These are phyloP conservation scores for Malacoraja senta DNA, from an alignment of 2,797 vertebrate genomes.

Conservation along the genomic window DNA sequence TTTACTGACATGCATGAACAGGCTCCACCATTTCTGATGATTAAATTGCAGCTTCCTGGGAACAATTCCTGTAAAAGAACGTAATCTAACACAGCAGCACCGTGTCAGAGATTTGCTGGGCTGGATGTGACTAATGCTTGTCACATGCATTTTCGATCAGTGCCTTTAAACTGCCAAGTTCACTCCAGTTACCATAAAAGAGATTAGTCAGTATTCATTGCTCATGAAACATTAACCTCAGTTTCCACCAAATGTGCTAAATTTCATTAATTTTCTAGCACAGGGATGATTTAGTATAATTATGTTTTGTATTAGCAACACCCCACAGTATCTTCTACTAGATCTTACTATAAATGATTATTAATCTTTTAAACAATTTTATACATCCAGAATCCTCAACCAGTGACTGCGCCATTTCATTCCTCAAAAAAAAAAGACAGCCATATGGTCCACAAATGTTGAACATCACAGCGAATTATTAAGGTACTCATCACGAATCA, in stretches of 20 bases:
- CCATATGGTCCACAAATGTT: neutral
- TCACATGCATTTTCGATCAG: slow-evolving; percentile 30
- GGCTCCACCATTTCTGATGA: slow-evolving; percentile 57
- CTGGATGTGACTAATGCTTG: slow-evolving; percentile 4
- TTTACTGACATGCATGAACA: slow-evolving; percentile 49
- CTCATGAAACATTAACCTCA: slow-evolving; percentile 6
- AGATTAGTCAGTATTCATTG: slow-evolving; percentile 6
- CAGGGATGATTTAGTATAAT: neutral
- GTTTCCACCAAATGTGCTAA: neutral
- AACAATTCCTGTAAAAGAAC: neutral
- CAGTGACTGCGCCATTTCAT: neutral
- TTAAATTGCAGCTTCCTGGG: slow-evolving; percentile 45
- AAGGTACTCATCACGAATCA: slow-evolving; percentile 12
- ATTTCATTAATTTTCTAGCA: neutral
- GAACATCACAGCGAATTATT: slow-evolving; percentile 20
- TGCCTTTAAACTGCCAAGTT: slow-evolving; percentile 8
- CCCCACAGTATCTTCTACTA: neutral
- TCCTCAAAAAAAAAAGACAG: slow-evolving; percentile 6
- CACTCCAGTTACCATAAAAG: slow-evolving; percentile 12
- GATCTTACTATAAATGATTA: slow-evolving; percentile 13
- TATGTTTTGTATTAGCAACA: neutral
- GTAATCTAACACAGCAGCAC: slow-evolving; percentile 12
- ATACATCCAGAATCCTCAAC: neutral
- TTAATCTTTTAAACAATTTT: slow-evolving; percentile 18
- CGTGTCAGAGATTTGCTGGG: neutral